Conservation (phyloP, 1,140 invertebrate genomes). For the Caerostris extrusa region DNA sequence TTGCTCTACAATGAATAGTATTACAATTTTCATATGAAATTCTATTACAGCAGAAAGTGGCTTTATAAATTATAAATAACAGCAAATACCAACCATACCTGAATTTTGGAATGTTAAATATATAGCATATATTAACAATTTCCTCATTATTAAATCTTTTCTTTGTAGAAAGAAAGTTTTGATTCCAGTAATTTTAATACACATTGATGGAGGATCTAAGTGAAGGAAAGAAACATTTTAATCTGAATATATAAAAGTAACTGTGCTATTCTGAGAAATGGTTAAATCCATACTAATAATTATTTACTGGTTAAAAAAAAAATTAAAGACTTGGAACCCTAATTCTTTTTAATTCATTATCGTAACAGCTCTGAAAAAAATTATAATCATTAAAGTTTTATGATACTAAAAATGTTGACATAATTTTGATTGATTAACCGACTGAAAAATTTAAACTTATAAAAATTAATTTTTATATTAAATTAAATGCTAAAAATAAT, state of each 20-base stretch:
- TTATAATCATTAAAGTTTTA: no score
- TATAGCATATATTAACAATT: constrained; percentile 3
- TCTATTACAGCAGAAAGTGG: neutral
- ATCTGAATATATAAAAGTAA: neutral
- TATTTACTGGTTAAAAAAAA: no score
- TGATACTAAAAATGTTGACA: no score
- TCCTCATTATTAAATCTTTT: constrained; percentile 8
- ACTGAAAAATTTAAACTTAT: no score
- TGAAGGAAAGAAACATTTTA: neutral
- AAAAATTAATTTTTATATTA: no score
- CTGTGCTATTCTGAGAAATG: neutral
- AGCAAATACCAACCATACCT: constrained; percentile 1
- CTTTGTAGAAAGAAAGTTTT: neutral
- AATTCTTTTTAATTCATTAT: no score
- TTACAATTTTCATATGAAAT: neutral
- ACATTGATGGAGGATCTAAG: constrained; percentile 7
- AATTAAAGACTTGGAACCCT: no score
- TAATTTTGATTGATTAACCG: no score
- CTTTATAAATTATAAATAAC: neutral
- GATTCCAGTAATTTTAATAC: constrained; percentile 16
- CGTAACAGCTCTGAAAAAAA: no score
- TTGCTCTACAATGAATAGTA: constrained; percentile 57
- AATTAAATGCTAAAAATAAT: no score
- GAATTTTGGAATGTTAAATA: constrained; percentile 38
- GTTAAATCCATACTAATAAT: neutral